Conservation (phyloP, 1,140 invertebrate genomes). For the Bursaphelenchus mucronatus region DNA sequence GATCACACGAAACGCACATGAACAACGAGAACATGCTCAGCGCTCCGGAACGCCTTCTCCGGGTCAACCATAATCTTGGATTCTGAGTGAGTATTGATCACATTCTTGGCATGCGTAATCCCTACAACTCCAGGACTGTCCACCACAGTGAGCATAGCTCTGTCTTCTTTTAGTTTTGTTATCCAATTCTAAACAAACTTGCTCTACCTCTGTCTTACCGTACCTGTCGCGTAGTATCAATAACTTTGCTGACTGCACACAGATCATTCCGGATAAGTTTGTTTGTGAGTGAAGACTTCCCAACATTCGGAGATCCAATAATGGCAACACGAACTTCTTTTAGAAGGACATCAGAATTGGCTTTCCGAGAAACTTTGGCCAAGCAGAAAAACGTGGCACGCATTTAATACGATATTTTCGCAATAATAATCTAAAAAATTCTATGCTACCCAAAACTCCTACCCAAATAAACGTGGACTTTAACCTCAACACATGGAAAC, state of each 20-base stretch:
- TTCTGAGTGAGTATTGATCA: constrained; percentile 42
- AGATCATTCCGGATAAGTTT: constrained; percentile 45
- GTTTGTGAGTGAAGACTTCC: constrained; percentile 58
- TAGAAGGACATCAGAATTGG: neutral
- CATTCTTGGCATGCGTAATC: constrained; percentile 48
- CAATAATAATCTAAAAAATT: no score
- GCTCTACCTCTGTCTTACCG: neutral
- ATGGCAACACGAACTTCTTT: constrained; percentile 45
- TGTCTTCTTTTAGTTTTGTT: constrained; percentile 43
- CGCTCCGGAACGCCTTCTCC: constrained; percentile 47
- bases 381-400: no score
- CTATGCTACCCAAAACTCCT: no score
- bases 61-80: constrained; percentile 52
- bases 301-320: constrained; percentile 58
- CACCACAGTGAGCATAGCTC: constrained; percentile 53
- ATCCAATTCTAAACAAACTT: constrained; percentile 47
- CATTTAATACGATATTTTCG: no score
- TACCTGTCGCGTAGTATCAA: constrained; percentile 56
- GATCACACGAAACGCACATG: constrained; percentile 22
- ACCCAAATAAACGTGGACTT: no score
- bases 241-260: constrained; percentile 57
- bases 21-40: constrained; percentile 57
- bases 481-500: neutral
- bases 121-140: constrained; percentile 56
- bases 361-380: neutral